These are phyloP conservation scores for Ginglymostoma cirratum DNA, from an alignment of 2,113 vertebrate species.

Conservation along the genomic window DNA sequence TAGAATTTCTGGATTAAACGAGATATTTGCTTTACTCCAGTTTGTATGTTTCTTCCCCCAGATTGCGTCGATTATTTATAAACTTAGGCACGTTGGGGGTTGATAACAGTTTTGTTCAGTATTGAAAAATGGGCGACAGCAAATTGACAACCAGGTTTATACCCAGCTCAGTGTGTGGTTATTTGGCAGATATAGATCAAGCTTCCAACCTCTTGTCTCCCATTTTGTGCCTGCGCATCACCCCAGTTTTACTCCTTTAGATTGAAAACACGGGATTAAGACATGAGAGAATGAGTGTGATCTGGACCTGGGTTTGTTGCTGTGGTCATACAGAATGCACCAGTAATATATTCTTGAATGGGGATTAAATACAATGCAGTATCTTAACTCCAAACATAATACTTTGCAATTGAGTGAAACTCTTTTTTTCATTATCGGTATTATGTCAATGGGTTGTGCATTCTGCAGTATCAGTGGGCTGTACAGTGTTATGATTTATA, in stretches of 20 bases:
- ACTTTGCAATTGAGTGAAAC: neutral
- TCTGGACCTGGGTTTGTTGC: neutral
- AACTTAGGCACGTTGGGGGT: too few species aligned
- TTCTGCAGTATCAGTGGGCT: neutral
- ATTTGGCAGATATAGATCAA: neutral
- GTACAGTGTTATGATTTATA: neutral
- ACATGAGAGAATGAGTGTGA: neutral
- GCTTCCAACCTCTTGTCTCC: neutral
- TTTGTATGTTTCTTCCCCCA: too few species aligned
- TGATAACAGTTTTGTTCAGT: neutral
- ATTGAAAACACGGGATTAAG: neutral
- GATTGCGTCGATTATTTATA: too few species aligned
- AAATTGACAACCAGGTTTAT: neutral
- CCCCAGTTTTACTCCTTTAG: neutral
- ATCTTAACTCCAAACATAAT: neutral
- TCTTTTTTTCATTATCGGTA: neutral
- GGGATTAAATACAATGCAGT: neutral
- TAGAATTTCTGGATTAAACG: neutral
- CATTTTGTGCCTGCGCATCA: neutral
- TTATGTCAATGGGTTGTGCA: neutral
- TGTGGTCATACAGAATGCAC: neutral
- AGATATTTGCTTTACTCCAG: neutral
- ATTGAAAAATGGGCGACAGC: neutral
- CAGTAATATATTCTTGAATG: neutral
- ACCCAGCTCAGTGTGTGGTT: neutral